Evolutionary conservation across 2,113 vertebrate species (phyloP).

Genomic region (Martes martes): DNA sequence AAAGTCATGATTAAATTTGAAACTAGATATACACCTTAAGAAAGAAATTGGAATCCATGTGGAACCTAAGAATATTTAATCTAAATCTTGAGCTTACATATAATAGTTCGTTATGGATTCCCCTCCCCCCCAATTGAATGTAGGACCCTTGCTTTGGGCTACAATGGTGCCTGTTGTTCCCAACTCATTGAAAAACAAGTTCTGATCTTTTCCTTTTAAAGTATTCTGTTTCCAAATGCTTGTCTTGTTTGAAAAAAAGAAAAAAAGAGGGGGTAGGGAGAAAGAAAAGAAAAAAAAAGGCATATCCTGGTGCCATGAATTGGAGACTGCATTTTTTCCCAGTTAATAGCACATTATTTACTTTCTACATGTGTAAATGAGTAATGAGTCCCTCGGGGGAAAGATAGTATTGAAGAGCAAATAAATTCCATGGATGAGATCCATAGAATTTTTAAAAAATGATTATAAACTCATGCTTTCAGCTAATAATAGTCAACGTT

Average conservation of each 20-base stretch:
- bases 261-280: not conserved
- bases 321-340: not conserved
- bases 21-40: constrained; percentile 37
- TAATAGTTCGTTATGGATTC: not conserved
- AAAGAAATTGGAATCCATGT: constrained; percentile 40
- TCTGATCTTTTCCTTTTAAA: constrained; percentile 72
- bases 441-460: constrained; percentile 28
- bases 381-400: not conserved
- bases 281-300: not conserved
- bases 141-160: constrained; percentile 48
- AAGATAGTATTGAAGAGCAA: constrained; percentile 55
- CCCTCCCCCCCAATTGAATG: not conserved
- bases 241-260: not conserved
- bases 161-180: constrained; percentile 67
- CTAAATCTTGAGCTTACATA: not conserved
- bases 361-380: constrained; percentile 53
- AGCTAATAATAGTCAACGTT: constrained; percentile 58
- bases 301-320: constrained; percentile 37
- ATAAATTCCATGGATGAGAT: constrained; percentile 47
- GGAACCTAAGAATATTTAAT: constrained; percentile 48
- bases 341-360: constrained; percentile 38
- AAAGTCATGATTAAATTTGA: constrained; percentile 44
- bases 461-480: constrained; percentile 56
- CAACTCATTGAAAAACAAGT: constrained; percentile 62
- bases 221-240: constrained; percentile 68